Evolutionary conservation across 1,140 invertebrate genomes (phyloP), one percentile per base, ranked within the genome.

Genomic region (Nymphalis io): DNA sequence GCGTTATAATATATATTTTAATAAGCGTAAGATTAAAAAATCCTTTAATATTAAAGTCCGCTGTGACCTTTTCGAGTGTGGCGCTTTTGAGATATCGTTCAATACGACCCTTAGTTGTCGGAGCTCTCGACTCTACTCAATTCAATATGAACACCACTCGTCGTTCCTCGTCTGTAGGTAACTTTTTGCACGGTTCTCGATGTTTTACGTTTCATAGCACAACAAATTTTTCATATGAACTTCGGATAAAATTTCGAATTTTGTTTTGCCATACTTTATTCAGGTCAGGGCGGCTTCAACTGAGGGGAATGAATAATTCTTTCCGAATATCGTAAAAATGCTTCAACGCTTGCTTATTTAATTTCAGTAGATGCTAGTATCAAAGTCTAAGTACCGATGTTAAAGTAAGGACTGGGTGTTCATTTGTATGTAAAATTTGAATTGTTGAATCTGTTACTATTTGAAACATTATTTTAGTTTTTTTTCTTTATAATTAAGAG

Each of bases 1-100:
- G 27, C 6, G 27, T 6, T 33, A 8, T 33, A 33, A 8, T 33
- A 33, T 33, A 33, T 33, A 33, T 51, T 51, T 18, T 51, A 18
- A 8, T 53, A 27, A 27, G 23, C 13, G 20, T 21, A 51, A 27
- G 27, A 55, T 55, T 33, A 55, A 27, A 53, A 53, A 53, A 53
- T 53, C 48, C 3, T 18, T 46, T 18, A 16, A 13, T 51, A 2
- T 23, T 38, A 58, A 55, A 38, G 39, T 58, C 39, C 40, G 42
- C 33, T 38, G 48, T 61, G 58, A 71, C 48, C 62, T 71, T 71
- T 71, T 61, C 20, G 40, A 61, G 39, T 33, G 59, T 51, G 58
- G 21, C 60, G 27, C 60, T 72, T 74, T 79, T 75, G 70, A 82
- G 76, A 82, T 78, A 81, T 80, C 75, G 78, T 73, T 83, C 80